Conservation (phyloP, 2,888 invertebrate genomes). For the Rhimphoctona megacephalus region DNA sequence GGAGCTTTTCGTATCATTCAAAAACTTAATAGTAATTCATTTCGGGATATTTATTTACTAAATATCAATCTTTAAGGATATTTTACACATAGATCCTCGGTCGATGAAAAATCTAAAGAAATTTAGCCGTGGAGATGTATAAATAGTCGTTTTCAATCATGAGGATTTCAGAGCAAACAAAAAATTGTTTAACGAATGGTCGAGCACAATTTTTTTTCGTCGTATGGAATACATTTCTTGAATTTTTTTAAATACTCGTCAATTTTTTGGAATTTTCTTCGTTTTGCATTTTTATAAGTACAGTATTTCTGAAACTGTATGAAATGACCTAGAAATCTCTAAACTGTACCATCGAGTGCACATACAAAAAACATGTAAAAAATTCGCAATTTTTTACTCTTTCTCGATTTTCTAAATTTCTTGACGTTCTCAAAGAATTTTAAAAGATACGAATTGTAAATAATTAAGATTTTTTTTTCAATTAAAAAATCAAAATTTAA, state of each 20-base stretch:
- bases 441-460: neutral
- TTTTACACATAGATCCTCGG: neutral
- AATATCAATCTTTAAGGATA: constrained; percentile 2
- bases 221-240: neutral
- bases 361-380: neutral
- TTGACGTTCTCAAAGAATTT: neutral
- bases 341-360: neutral
- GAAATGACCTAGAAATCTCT: neutral
- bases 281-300: neutral
- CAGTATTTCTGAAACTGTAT: neutral
- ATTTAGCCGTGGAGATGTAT: neutral
- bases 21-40: neutral
- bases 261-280: no score
- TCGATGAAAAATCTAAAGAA: neutral
- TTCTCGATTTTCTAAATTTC: no score
- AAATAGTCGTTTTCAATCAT: neutral
- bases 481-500: neutral
- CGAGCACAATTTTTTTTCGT: neutral
- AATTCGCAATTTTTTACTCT: neutral
- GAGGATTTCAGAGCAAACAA: neutral
- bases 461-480: neutral
- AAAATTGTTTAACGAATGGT: neutral
- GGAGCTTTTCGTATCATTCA: neutral
- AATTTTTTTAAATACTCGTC: neutral
- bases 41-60: neutral